Evolutionary conservation across 2,113 vertebrate genomes (phyloP).

Genomic region (Hippoglossus stenolepis): DNA sequence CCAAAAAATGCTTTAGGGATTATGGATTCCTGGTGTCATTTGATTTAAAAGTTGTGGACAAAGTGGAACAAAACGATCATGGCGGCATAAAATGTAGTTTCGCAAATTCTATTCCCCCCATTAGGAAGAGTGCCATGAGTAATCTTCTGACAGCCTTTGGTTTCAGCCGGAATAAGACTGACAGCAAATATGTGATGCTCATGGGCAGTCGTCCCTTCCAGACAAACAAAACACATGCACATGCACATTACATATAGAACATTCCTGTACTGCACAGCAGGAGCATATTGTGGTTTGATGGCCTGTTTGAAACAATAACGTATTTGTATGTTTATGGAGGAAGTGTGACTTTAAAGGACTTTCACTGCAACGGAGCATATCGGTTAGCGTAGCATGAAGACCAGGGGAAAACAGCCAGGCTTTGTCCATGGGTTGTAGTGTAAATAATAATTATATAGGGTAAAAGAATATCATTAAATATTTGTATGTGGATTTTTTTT

Average conservation of each 20-base stretch:
- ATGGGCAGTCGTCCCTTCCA: no score
- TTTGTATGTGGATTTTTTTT: no score
- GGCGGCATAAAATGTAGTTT: background rate
- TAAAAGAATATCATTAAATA: no score
- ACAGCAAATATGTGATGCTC: background rate
- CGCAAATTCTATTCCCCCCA: background rate
- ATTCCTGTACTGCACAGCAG: background rate
- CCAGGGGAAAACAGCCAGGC: background rate
- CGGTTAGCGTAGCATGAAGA: background rate
- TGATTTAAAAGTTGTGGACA: conserved; percentile 30
- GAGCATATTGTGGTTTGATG: background rate
- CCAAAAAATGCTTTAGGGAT: background rate
- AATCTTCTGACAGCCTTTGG: background rate
- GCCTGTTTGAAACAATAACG: background rate
- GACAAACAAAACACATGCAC: background rate
- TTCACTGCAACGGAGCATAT: background rate
- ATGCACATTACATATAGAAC: background rate
- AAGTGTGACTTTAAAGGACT: background rate
- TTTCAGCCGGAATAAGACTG: background rate
- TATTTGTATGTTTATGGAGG: background rate
- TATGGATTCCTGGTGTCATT: conserved; percentile 22
- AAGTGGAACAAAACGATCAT: conserved; percentile 21
- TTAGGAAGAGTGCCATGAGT: background rate
- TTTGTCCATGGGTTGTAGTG: background rate
- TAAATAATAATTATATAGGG: background rate